Evolutionary conservation across 2,113 vertebrate genomes (phyloP), one percentile per base, ranked within the genome.

Genomic region (Toxotes jaculatrix): DNA sequence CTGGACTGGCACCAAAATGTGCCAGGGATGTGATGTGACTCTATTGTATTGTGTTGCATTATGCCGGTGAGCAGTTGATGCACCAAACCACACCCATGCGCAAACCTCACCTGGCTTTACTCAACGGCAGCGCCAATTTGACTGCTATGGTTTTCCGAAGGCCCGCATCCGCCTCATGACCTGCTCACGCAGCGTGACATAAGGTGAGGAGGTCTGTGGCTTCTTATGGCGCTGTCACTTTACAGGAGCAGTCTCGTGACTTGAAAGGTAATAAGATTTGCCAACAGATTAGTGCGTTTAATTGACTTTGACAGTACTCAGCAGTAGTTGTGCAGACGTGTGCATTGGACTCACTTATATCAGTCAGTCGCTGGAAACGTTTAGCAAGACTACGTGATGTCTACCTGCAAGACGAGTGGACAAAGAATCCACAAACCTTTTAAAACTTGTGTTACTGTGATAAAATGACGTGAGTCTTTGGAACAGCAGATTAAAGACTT

Each of bases 221-320:
- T 59, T 70, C 31, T 51, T 13, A 6, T 27, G 38, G 9, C 1
- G 7, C 27, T 21, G 59, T 38, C 27, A 10, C n/a, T 43, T 72
- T 5, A 21, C 40, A 34, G 17, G 43, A 43, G 43, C 74, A 12
- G 36, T 13, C 14, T 45, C 17, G 23, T 27, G 38, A 11, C 66
- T 67, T 53, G 10, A 67, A 34, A 55, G 47, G 16, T 53, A 63
- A 77, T 63, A 17, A 13, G 60, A 51, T 83, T 72, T 72, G 23
- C 42, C 16, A 32, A 71, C 45, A 53, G 61, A 68, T 68, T 53
- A 62, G 55, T 27, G 36, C 14, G 55, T 49, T 27, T 73, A 57
- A 55, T 38, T n/a, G 32, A 45, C 72, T 69, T 27, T 36, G 64
- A 59, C 47, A 21, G 65, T 2, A 16, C 3, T 4, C 11, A 42